Percentiles rank a stretch among this genome's conserved stretches.
Evolutionary conservation across 2,888 invertebrate genomes (phyloP).

Genomic region (Dascillus cervinus): DNA sequence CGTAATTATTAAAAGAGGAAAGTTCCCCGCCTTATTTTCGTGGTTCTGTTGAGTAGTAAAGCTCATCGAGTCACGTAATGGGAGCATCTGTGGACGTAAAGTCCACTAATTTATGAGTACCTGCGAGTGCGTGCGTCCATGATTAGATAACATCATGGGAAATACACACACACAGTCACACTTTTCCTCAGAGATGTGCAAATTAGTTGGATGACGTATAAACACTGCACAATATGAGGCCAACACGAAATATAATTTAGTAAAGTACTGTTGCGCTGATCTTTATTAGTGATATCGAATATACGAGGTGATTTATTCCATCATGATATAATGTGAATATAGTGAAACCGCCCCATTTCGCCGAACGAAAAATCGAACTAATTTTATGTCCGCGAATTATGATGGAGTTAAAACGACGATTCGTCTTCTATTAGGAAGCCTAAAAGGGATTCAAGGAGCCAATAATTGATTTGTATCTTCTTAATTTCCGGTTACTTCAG

Average conservation of each 20-base stretch:
- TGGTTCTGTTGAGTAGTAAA: too few relatives aligned
- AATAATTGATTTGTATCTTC: too few relatives aligned
- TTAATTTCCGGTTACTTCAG: too few relatives aligned
- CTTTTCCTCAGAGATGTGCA: conserved; percentile 37
- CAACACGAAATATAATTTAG: conserved; percentile 34
- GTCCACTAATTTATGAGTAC: conserved; percentile 33
- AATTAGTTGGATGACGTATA: conserved; percentile 33
- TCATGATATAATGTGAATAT: too few relatives aligned
- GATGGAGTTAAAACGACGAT: too few relatives aligned
- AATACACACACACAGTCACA: conserved; percentile 34
- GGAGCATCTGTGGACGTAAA: conserved; percentile 28
- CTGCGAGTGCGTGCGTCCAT: conserved; percentile 32
- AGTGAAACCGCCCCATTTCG: too few relatives aligned
- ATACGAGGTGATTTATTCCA: conserved; percentile 21
- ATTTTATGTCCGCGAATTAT: too few relatives aligned
- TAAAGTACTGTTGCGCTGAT: conserved; percentile 24
- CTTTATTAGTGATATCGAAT: conserved; percentile 29
- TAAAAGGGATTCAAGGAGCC: too few relatives aligned
- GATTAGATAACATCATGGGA: conserved; percentile 37
- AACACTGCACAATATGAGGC: conserved; percentile 28
- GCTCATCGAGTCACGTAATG: conserved; percentile 25
- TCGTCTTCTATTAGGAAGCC: too few relatives aligned
- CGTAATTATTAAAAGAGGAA: too few relatives aligned
- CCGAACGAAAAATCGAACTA: too few relatives aligned
- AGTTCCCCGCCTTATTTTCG: too few relatives aligned